These are phyloP conservation scores for Oryzias sinensis DNA, from an alignment of 2,797 vertebrate species.

Conservation along the genomic window DNA sequence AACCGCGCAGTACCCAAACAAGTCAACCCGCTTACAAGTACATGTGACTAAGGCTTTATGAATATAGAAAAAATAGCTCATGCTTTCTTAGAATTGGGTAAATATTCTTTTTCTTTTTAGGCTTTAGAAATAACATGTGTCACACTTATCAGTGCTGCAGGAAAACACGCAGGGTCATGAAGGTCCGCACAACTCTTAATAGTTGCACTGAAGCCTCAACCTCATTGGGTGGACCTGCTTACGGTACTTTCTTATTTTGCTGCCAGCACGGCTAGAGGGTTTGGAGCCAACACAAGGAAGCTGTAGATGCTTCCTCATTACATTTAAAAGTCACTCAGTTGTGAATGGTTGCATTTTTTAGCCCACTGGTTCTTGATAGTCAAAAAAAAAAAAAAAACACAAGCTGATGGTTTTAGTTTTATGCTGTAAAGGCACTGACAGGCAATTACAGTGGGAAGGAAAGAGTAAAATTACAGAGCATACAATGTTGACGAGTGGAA, in stretches of 20 bases:
- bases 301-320: conserved; percentile 13
- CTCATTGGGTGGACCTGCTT: neutral
- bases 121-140: neutral
- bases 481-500: conserved; percentile 36
- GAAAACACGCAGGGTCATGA: neutral
- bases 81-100: neutral
- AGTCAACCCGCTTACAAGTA: no score
- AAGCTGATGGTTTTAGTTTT: conserved; percentile 41
- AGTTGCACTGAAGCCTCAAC: neutral
- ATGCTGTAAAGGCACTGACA: conserved; percentile 46
- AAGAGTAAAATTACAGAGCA: conserved; percentile 60
- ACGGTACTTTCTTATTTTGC: neutral
- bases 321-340: conserved; percentile 27
- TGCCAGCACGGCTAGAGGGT: neutral
- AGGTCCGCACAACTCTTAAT: neutral
- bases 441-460: conserved; percentile 52
- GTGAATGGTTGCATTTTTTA: conserved; percentile 2
- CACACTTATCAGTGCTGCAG: neutral
- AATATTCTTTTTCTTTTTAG: neutral
- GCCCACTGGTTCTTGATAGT: conserved; percentile 3
- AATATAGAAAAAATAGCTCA: neutral
- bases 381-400: conserved; percentile 16
- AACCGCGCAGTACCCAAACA: no score
- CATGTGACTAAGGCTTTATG: no score
- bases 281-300: neutral